Evolutionary conservation across 2,888 invertebrate species (phyloP), one percentile per base, ranked within the genome.

Genomic region (Lepidochrysops patricia): DNA sequence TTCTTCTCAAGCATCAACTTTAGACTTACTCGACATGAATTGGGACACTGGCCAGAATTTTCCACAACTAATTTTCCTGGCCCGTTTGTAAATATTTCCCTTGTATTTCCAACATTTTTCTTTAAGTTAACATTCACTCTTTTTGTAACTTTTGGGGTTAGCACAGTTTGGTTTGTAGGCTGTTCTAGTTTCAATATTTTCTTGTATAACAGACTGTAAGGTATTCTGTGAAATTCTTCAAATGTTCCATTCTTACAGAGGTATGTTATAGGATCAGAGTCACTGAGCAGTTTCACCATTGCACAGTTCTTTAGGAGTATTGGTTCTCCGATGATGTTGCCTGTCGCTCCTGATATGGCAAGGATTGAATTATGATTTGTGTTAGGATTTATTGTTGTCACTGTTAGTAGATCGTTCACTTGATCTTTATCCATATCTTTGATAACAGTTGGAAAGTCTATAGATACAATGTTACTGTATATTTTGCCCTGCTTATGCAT

Each of bases 381-480:
- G 64, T 86, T 89, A 0, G 89, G 88, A 54, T 81, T 86, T 2
- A 84, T 82, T 29, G 90, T 91, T 1, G 90, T 91, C 4, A 91
- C 90, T 23, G 92, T 91, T 19, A 95, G 75, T 29, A 96, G 84
- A 68, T 96, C 96, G 72, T 91, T 89, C 0, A 94, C 91, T 27
- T 91, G 91, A 75, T 96, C 95, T 2, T 90, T 90, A 77, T 95
- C 92, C 65, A 95, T 82, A 72, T 96, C 96, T 49, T 93, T 93
- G 61, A 95, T 79, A 35, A 93, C 81, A 0, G 94, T 82, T 0
- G 95, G 95, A 70, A 95, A 93, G 66, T 93, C 93, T 58, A 93
- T 84, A 7, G 91, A 88, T 58, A 87, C 90, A 49, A 93, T 87
- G 62, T 90, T 90, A 62, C 76, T 89, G 71, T 81, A 84, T 27